phyloP scores from a whole-genome alignment of 2,113 vertebrate genomes.

The Columba livia region DNA sequence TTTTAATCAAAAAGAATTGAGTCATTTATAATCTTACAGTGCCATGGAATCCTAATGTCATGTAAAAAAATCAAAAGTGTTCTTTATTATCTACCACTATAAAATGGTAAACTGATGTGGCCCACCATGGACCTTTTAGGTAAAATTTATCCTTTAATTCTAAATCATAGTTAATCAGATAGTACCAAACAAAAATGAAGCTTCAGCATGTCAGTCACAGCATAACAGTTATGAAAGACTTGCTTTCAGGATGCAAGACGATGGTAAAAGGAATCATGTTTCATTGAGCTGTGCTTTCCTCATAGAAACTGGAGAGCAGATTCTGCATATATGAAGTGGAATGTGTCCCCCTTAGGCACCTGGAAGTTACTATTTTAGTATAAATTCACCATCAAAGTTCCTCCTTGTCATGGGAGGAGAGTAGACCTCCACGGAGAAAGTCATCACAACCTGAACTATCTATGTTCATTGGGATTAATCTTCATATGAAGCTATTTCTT shows the following conservation, averaged over 20 bases:
- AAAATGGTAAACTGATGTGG: neutral
- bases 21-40: neutral
- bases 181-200: neutral
- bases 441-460: neutral
- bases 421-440: neutral
- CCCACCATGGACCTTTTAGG: neutral
- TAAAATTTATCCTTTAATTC: neutral
- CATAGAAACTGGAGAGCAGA: neutral
- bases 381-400: neutral
- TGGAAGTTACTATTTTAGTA: neutral
- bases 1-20: neutral
- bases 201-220: neutral
- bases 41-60: neutral
- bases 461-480: neutral
- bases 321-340: neutral
- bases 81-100: neutral
- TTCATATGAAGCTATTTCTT: neutral
- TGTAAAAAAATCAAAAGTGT: neutral
- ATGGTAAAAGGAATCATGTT: neutral
- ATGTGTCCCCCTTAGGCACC: neutral
- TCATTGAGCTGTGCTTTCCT: neutral
- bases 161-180: neutral
- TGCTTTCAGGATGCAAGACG: neutral
- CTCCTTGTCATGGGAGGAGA: neutral
- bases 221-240: neutral